Conservation (phyloP, 2,888 invertebrate genomes). For the Pristionchus japonicus region DNA sequence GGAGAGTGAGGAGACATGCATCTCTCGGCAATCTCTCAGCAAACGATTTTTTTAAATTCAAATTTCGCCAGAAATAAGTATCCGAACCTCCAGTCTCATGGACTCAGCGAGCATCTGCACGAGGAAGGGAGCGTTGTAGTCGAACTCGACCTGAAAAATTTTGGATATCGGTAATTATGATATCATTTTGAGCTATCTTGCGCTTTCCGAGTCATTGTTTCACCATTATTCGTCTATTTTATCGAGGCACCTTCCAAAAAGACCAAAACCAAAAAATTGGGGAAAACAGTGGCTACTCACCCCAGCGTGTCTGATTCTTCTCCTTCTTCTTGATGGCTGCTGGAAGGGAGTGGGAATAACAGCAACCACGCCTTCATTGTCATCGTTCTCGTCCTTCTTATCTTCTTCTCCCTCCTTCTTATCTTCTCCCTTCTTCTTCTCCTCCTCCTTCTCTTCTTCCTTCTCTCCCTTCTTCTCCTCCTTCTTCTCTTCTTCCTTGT, state of each 20-base stretch:
- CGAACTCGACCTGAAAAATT: not conserved
- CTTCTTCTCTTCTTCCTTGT: not conserved
- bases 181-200: too few species aligned
- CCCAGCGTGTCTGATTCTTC: not conserved
- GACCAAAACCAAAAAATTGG: too few species aligned
- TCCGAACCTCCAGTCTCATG: not conserved
- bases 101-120: slow-evolving; percentile 3
- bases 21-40: too few species aligned
- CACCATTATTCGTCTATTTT: too few species aligned
- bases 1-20: too few species aligned
- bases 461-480: not conserved
- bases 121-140: not conserved
- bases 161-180: too few species aligned
- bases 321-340: not conserved
- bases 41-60: not conserved
- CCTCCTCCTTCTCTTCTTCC: not conserved
- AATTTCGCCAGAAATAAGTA: not conserved
- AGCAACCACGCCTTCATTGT: not conserved
- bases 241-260: too few species aligned
- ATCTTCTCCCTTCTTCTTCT: not conserved
- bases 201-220: too few species aligned
- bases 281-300: not conserved
- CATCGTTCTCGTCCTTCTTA: not conserved
- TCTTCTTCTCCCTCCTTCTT: not conserved
- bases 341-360: not conserved